Conservation (phyloP, 2,888 invertebrate genomes). For the Drosophila prolongata region DNA sequence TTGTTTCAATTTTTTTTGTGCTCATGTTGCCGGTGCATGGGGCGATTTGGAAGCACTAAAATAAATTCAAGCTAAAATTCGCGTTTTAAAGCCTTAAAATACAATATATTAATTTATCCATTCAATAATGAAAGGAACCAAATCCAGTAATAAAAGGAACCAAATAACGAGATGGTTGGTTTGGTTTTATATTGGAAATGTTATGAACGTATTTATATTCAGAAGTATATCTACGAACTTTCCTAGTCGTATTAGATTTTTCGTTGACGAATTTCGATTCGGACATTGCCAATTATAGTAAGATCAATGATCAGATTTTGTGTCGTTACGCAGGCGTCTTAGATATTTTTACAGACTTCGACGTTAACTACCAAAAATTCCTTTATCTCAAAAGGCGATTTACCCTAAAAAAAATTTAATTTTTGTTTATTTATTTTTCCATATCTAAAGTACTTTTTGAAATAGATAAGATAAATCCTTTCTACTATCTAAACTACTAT, state of each 20-base stretch:
- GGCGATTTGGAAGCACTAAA: constrained; percentile 51
- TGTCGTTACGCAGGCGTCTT: too few species aligned
- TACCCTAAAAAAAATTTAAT: too few species aligned
- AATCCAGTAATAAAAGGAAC: constrained; percentile 18
- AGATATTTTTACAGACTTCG: too few species aligned
- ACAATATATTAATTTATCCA: constrained; percentile 6
- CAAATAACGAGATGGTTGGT: constrained; percentile 1
- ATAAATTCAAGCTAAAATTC: constrained; percentile 68
- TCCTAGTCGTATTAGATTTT: constrained; percentile 17
- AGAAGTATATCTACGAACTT: constrained; percentile 17
- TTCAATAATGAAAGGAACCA: constrained; percentile 18
- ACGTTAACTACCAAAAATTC: too few species aligned
- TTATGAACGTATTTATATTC: constrained; percentile 3
- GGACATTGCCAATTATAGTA: constrained; percentile 30
- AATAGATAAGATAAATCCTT: too few species aligned
- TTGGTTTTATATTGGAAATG: constrained; percentile 12
- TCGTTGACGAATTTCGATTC: constrained; percentile 39
- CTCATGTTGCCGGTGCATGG: neutral
- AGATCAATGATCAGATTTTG: too few species aligned
- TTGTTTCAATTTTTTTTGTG: constrained; percentile 15
- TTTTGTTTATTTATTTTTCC: too few species aligned
- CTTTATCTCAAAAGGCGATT: too few species aligned
- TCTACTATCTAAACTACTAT: too few species aligned
- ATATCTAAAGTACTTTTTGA: too few species aligned
- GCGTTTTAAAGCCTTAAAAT: constrained; percentile 58